Percentiles rank a stretch among this genome's conserved stretches.
Evolutionary conservation across 2,113 vertebrate species (phyloP).

Genomic region (Hypomesus transpacificus): DNA sequence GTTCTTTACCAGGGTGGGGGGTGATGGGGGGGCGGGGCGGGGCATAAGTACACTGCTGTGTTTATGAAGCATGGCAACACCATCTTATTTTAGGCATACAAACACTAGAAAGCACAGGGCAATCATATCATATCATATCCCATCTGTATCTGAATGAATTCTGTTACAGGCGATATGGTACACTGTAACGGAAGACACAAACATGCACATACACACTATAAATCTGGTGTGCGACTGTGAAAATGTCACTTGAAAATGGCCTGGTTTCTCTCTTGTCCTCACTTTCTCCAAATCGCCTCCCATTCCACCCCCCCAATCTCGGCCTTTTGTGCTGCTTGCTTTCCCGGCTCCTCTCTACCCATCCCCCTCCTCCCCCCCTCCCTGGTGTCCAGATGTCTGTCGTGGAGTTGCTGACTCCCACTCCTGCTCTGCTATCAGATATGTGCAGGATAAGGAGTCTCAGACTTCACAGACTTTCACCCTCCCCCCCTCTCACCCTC

Average conservation of each 20-base stretch:
- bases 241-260: too few relatives aligned
- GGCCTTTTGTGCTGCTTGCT: too few relatives aligned
- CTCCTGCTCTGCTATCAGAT: conserved; percentile 47
- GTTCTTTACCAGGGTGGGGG: too few relatives aligned
- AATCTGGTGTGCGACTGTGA: too few relatives aligned
- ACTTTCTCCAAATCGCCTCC: not conserved
- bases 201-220: not conserved
- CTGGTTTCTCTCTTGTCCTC: not conserved
- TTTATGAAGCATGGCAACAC: conserved; percentile 21
- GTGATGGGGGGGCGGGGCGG: not conserved
- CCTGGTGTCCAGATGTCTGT: conserved; percentile 31
- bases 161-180: conserved; percentile 19
- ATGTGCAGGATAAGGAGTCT: conserved; percentile 29
- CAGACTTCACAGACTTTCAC: conserved; percentile 16
- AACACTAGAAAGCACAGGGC: conserved; percentile 33
- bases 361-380: not conserved
- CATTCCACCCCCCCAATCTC: not conserved
- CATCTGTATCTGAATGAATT: conserved; percentile 31
- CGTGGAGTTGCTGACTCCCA: conserved; percentile 36
- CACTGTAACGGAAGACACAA: conserved; percentile 4
- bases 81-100: conserved; percentile 23
- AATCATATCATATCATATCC: conserved; percentile 28
- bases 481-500: not conserved
- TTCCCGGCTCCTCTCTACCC: not conserved
- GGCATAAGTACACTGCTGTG: conserved; percentile 38